Evolutionary conservation across 2,113 vertebrate genomes (phyloP).

Genomic region (Corythornis vintsioides): DNA sequence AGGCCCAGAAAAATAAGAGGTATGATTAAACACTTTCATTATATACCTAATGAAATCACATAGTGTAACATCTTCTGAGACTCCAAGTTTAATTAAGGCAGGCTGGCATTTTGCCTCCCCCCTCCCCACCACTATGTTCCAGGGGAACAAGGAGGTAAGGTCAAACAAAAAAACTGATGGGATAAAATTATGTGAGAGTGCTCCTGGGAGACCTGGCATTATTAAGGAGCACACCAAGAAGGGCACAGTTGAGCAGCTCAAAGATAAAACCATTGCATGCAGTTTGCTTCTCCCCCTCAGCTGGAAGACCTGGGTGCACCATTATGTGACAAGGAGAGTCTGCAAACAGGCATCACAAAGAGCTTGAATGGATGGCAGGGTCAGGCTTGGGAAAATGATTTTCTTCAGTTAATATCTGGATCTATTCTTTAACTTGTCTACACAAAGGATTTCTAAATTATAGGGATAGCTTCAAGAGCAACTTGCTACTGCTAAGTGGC

Average conservation of each 20-base stretch:
- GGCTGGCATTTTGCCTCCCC: slow-evolving; percentile 52
- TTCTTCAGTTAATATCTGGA: neutral
- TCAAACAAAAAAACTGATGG: slow-evolving; percentile 37
- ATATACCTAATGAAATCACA: slow-evolving; percentile 58
- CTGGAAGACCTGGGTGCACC: neutral
- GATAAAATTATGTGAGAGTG: slow-evolving; percentile 42
- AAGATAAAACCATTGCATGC: slow-evolving; percentile 56
- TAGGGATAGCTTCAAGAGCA: neutral
- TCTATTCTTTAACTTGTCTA: neutral
- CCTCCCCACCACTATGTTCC: neutral
- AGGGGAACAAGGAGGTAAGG: slow-evolving; percentile 63
- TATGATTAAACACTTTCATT: slow-evolving; percentile 62
- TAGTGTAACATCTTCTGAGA: slow-evolving; percentile 64
- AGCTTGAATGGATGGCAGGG: neutral
- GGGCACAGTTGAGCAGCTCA: slow-evolving; percentile 50
- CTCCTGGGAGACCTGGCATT: slow-evolving; percentile 64
- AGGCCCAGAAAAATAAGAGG: neutral
- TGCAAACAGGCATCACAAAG: neutral
- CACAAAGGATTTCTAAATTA: slow-evolving; percentile 35
- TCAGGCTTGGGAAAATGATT: neutral
- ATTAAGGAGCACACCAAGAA: slow-evolving; percentile 72
- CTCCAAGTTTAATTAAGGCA: slow-evolving; percentile 72
- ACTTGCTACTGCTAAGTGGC: neutral
- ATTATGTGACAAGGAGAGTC: slow-evolving; percentile 27
- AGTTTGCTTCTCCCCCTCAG: slow-evolving; percentile 27